phyloP scores from a whole-genome alignment of 37 sponge, comb jelly and placozoan species.

The Corticium candelabrum region DNA sequence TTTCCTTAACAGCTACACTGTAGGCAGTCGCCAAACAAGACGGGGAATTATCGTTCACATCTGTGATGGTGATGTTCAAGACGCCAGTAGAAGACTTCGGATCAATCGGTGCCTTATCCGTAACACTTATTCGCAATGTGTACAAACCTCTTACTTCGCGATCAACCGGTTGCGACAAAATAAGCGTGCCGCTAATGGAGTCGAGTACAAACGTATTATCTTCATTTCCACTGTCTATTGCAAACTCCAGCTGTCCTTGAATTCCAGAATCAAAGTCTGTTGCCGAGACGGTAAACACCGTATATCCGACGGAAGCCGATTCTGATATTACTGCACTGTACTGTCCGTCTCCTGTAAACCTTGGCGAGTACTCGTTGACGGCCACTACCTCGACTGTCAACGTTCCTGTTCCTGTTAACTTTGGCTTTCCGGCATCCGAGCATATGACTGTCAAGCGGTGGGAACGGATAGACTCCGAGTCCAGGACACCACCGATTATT shows the following conservation, averaged over 20 bases:
- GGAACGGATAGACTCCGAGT: neutral
- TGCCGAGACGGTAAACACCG: neutral
- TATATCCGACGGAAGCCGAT: neutral
- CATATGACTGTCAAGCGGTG: neutral
- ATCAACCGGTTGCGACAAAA: neutral
- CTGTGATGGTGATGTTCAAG: neutral
- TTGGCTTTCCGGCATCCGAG: neutral
- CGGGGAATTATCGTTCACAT: conserved; percentile 5
- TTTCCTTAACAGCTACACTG: neutral
- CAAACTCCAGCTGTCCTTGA: neutral
- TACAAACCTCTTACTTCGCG: neutral
- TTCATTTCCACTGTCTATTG: neutral
- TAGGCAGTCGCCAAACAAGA: neutral
- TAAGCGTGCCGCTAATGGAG: neutral
- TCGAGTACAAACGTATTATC: neutral
- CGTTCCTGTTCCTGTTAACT: neutral
- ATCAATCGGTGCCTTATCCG: neutral
- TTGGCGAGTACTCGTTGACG: conserved; percentile 1
- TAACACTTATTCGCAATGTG: neutral
- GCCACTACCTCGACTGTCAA: neutral
- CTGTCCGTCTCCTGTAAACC: neutral
- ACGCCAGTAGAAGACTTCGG: neutral
- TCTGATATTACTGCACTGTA: neutral
- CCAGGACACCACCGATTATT: neutral
- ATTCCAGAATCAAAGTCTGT: neutral